Base-by-base conservation (phyloP, 2,888 invertebrate genomes). In the Sericinus montela region DNA sequence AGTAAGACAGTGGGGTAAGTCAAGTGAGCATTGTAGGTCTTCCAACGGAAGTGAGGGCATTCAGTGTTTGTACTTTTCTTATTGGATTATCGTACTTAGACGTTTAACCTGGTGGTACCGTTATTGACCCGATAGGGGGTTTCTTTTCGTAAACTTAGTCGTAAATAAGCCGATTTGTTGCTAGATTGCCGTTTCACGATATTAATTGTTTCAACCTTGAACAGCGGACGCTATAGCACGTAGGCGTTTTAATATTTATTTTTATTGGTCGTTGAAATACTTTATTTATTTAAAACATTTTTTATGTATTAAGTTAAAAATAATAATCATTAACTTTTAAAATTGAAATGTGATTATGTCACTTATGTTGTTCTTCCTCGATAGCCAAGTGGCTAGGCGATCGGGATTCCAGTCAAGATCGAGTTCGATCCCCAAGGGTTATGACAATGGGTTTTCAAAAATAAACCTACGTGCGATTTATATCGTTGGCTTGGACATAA, bases 11-110 rank as follows among this genome's bases (percentile, higher is more conserved):
- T 85, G 71, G 83, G 82, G 83, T 82, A 81, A 66, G 64, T 61
- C 57, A 59, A 77, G 76, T 72, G 73, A 76, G 62, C 68, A 65
- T 79, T 86, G 85, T 80, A 72, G 80, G 88, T 81, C 87, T 88
- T 88, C 86, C 54, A 65, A 55, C 79, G 85, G 84, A 85, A 85
- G 84, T 80, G 75, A 73, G 80, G 80, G 75, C 79, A 79, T 69
- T 75, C 78, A 72, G 67, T 85, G 83, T 87, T 88, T 87, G 84
- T 88, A 83, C 76, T 80, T 87, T 69, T 88, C 83, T 85, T 86
- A 88, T 77, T 72, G 83, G 88, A 85, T 88, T 87, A 87, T 62
- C 69, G 72, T 70, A 59, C 56, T 65, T 63, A 72, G 76, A 75
- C 81, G 73, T 80, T 88, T 88, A 86, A 85, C 87, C 86, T 81